Evolutionary conservation across 2,888 invertebrate genomes (phyloP), one percentile per base, ranked within the genome.

Genomic region (Globia sparganii): DNA sequence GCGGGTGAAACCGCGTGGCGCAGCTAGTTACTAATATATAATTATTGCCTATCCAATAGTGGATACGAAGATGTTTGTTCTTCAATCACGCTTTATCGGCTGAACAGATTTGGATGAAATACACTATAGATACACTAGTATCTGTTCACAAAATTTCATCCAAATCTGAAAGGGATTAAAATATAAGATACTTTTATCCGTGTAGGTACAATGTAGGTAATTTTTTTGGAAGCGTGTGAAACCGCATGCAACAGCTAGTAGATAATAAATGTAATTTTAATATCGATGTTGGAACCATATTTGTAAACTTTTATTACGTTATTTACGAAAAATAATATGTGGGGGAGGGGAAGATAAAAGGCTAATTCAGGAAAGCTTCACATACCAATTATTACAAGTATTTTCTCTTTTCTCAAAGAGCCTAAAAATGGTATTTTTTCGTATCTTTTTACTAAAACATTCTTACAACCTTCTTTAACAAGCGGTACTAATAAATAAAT

Each of bases 401-500:
- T 43, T 40, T 18, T 1, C 0, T 61, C 8, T 18, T 1, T 34
- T 43, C 18, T 37, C 43, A 25, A 18, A 78, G 43, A 28, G 9
- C 1, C 40, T 18, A 25, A 31, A 56, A 49, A 25, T 9, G 8
- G 6, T 11, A 0, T 28, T 28, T 40, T 53, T 53, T 28, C 28
- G 31, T 34, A 62, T 62, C 0, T 15, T 59, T 49, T 49, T 49
- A 59, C 1, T 15, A 34, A 21, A 49, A 0, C 8, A 18, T 18
- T 40, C 25, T 25, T 53, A 31, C 31, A 25, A 43, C 18, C 21
- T 15, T n/a, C 34, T 66, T 6, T 46, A 21, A 56, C n/a, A 56
- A 80, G 46, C 31, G 31, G 15, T 56, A 37, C 21, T 78, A 34
- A 34, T 40, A 70, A 59, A 66, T 53, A 77, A 56, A 65, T 69